Percentiles rank a stretch among this genome's conserved stretches.
These are phyloP conservation scores for Styela clava DNA, from an alignment of 23 tunicate genomes.

Conservation along the genomic window DNA sequence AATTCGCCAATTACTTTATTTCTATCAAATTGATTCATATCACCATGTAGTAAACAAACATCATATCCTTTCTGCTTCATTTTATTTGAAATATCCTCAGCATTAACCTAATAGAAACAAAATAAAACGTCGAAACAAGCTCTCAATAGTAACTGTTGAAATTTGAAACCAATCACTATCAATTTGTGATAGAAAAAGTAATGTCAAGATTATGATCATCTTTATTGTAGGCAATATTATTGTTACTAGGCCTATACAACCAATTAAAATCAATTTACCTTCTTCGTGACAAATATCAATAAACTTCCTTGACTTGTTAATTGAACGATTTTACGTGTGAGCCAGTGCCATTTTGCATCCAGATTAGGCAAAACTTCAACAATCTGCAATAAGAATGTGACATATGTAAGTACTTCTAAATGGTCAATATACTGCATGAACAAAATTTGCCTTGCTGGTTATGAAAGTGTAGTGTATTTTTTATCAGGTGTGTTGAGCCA, in stretches of 20 bases:
- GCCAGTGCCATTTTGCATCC: conserved; percentile 88
- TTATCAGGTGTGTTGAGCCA: too few species aligned
- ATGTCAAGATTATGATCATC: too few species aligned
- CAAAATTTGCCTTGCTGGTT: too few species aligned
- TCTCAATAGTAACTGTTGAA: too few species aligned
- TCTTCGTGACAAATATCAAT: conserved; percentile 93
- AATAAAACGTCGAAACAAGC: neutral
- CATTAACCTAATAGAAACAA: conserved; percentile 46
- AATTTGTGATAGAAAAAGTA: too few species aligned
- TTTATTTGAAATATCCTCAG: conserved; percentile 74
- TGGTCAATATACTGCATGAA: too few species aligned
- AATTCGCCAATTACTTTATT: conserved; percentile 79
- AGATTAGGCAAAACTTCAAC: conserved; percentile 66
- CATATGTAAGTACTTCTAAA: too few species aligned
- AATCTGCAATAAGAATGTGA: conserved; percentile 33
- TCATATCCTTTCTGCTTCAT: conserved; percentile 83
- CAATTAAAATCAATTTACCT: conserved; percentile 53
- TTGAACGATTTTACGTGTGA: conserved; percentile 55
- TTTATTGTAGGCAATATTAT: too few species aligned
- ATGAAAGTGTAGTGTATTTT: too few species aligned
- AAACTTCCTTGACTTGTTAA: conserved; percentile 94
- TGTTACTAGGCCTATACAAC: too few species aligned
- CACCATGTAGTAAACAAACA: conserved; percentile 87
- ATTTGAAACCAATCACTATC: too few species aligned
- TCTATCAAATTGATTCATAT: conserved; percentile 92